Percentiles rank a stretch among this genome's conserved stretches.
Evolutionary conservation across 1,140 invertebrate genomes (phyloP).

Genomic region (Tetramorium simillimum): DNA sequence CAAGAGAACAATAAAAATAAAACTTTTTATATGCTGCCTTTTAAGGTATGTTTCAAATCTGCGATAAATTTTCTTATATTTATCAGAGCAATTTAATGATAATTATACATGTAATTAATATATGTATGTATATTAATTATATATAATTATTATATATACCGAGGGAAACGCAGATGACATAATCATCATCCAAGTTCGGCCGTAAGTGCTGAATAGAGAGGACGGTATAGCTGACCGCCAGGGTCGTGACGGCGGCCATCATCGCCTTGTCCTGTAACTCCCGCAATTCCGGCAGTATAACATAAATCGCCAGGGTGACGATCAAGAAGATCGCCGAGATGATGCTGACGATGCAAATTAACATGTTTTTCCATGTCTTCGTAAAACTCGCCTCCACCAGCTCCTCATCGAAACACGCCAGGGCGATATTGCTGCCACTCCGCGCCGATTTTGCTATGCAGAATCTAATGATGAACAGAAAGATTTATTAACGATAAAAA

Average conservation of each 20-base stretch:
- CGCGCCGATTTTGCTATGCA: constrained; percentile 75
- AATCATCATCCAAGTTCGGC: constrained; percentile 70
- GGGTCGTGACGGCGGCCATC: constrained; percentile 84
- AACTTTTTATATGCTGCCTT: background rate
- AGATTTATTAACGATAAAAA: background rate
- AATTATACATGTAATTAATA: background rate
- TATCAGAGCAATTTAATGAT: background rate
- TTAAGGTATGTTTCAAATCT: background rate
- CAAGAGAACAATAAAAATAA: background rate
- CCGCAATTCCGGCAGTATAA: constrained; percentile 86
- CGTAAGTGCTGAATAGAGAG: constrained; percentile 86
- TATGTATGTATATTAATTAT: background rate
- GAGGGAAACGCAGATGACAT: constrained; percentile 81
- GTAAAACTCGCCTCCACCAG: background rate
- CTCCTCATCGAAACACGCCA: constrained; percentile 85
- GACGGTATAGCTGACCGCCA: constrained; percentile 86
- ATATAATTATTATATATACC: constrained; percentile 79
- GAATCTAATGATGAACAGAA: constrained; percentile 83
- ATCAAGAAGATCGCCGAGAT: constrained; percentile 87
- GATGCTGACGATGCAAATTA: constrained; percentile 84
- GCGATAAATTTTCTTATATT: background rate
- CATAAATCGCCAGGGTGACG: constrained; percentile 87
- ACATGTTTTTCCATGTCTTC: constrained; percentile 73
- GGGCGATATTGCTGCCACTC: constrained; percentile 77
- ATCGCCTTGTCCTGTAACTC: constrained; percentile 86